These are phyloP conservation scores for Drosophila varians DNA, from an alignment of 1,140 invertebrate genomes.

Conservation along the genomic window DNA sequence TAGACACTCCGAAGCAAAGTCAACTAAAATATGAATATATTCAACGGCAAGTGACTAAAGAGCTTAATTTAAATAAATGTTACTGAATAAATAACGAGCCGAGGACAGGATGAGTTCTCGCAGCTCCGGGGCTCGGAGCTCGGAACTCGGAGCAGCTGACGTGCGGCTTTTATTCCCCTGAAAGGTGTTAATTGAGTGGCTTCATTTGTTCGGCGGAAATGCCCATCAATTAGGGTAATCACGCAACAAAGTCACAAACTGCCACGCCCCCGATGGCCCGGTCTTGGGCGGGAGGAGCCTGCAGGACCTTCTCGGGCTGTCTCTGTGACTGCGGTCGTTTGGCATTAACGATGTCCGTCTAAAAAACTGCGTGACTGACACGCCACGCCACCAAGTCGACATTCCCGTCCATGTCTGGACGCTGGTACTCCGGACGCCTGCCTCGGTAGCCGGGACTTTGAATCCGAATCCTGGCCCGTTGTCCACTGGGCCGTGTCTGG, in stretches of 20 bases:
- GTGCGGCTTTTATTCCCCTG: constrained; percentile 72
- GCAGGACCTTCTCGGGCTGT: constrained; percentile 12
- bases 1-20: neutral
- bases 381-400: constrained; percentile 53
- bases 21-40: neutral
- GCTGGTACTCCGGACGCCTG: neutral
- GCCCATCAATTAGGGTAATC: constrained; percentile 82
- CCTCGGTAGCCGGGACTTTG: neutral
- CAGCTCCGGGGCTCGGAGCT: too few species aligned
- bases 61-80: constrained; percentile 42
- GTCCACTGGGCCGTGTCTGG: constrained; percentile 42
- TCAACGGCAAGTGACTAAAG: neutral
- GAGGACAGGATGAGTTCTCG: constrained; percentile 13
- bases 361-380: constrained; percentile 81
- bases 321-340: constrained; percentile 40
- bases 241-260: constrained; percentile 76
- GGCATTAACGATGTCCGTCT: constrained; percentile 38
- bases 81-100: constrained; percentile 34
- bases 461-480: constrained; percentile 13
- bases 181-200: constrained; percentile 82
- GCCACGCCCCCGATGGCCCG: constrained; percentile 46
- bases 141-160: constrained; percentile 43
- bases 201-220: constrained; percentile 79
- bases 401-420: constrained; percentile 6
- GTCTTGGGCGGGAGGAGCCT: constrained; percentile 3